Base-by-base conservation (phyloP, 2,797 vertebrate genomes). In the Selene dorsalis region DNA sequence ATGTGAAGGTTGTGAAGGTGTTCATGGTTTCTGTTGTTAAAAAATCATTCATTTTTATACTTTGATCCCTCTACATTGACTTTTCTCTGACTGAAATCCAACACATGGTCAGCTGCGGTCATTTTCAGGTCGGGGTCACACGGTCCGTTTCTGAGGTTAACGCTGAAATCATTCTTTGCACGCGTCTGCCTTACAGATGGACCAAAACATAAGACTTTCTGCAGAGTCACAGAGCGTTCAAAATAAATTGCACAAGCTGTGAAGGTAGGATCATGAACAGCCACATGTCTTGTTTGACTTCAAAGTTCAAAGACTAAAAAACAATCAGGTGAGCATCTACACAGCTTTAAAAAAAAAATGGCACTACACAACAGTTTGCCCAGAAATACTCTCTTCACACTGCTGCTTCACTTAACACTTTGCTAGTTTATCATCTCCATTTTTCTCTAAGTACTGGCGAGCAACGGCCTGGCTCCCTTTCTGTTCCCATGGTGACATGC, bases 401-500 rank as follows among this genome's bases (percentile, higher is more conserved):
- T 62, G 61, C 77, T 90, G 85, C 93, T 79, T 86, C 86, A 88
- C 79, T 89, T 93, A 92, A 93, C 94, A 94, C 91, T 93, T 93
- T 86, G 87, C 83, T 90, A 93, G 90, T 94, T 95, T 94, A 94
- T 94, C 89, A 90, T 94, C 90, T 90, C 84, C 72, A 85, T 89
- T 90, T 91, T 88, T 70, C 79, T 89, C 56, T 17, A 89, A 82
- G 80, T 86, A 84, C 58, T 80, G 86, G 90, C 79, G 81, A 93
- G 91, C 77, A 71, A 90, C 75, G 90, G 85, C 84, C 86, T 84
- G 86, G 88, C 89, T 94, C 84, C 84, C 67, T 82, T 85, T 84
- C 81, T 32, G 95, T 96, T 95, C 93, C 95, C 94, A 96, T 95
- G 94, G 95, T 80, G 94, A 96, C 92, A 79, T 86, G 93, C 92